These are phyloP conservation scores for Chouioia cunea DNA, from an alignment of 2,888 invertebrate genomes.

Conservation along the genomic window DNA sequence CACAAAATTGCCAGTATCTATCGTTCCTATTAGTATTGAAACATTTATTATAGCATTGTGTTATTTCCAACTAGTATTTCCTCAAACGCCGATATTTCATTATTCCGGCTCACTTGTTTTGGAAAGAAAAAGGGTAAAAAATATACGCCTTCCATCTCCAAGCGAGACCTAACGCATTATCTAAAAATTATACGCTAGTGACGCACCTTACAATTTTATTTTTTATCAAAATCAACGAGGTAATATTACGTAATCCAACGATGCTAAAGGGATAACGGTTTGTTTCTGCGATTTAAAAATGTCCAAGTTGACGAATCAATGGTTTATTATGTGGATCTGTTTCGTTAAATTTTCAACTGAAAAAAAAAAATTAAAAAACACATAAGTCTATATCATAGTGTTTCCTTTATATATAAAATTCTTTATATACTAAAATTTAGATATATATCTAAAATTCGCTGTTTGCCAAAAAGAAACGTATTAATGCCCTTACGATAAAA, in stretches of 20 bases:
- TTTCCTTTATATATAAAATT: no score
- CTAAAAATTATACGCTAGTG: conserved; percentile 6
- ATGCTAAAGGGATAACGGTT: not conserved
- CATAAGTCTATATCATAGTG: no score
- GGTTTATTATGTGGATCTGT: no score
- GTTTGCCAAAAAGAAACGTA: no score
- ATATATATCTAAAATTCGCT: no score
- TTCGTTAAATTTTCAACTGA: no score
- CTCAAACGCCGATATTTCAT: conserved; percentile 16
- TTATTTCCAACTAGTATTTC: conserved; percentile 28
- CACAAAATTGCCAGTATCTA: conserved; percentile 44
- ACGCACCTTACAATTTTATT: conserved; percentile 16
- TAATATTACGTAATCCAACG: not conserved
- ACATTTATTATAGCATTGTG: conserved; percentile 35
- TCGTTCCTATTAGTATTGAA: conserved; percentile 44
- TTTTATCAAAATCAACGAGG: conserved; percentile 8
- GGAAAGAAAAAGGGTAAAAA: conserved; percentile 30
- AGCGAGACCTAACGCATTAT: conserved; percentile 4
- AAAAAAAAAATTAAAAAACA: no score
- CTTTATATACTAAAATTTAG: no score
- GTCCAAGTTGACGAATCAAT: no score
- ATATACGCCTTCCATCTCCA: not conserved
- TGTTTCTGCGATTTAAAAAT: no score
- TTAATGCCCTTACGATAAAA: no score
- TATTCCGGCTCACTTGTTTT: conserved; percentile 16